These are phyloP conservation scores for Ectropis crepuscularia DNA, from an alignment of 2,888 invertebrate species.

Conservation along the genomic window DNA sequence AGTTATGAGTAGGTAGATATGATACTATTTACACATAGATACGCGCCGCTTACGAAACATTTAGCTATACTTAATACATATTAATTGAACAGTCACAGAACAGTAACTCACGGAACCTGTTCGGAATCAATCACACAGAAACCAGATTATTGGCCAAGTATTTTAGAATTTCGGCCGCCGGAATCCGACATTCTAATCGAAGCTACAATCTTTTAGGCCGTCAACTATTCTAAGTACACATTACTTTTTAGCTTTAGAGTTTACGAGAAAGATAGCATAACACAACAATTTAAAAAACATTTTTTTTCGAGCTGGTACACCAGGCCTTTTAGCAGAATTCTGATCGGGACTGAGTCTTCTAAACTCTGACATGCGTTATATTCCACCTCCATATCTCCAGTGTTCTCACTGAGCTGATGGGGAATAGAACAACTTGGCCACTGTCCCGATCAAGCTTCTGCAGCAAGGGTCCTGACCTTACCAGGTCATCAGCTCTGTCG, in stretches of 20 bases:
- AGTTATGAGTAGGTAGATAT: constrained; percentile 2
- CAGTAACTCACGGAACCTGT: constrained; percentile 31
- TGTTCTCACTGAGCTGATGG: no score
- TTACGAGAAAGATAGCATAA: no score
- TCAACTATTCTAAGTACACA: constrained; percentile 1
- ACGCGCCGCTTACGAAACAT: constrained; percentile 24
- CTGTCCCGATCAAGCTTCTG: neutral
- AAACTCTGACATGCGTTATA: no score
- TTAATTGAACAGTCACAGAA: constrained; percentile 21
- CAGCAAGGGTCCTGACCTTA: constrained; percentile 68
- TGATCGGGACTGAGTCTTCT: no score
- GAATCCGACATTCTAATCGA: constrained; percentile 14
- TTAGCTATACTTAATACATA: constrained; percentile 19
- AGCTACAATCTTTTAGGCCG: neutral
- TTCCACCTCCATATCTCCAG: no score
- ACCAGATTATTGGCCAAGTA: constrained; percentile 29
- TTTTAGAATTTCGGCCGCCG: constrained; percentile 20
- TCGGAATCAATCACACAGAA: constrained; percentile 31
- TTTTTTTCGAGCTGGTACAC: no score
- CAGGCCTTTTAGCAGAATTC: no score
- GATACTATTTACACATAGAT: neutral
- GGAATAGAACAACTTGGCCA: neutral
- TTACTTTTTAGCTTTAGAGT: neutral
- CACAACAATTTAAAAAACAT: no score
- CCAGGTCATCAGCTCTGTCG: constrained; percentile 89